Evolutionary conservation across 2,888 invertebrate species (phyloP).

Genomic region (Lithophane semibrunnea): DNA sequence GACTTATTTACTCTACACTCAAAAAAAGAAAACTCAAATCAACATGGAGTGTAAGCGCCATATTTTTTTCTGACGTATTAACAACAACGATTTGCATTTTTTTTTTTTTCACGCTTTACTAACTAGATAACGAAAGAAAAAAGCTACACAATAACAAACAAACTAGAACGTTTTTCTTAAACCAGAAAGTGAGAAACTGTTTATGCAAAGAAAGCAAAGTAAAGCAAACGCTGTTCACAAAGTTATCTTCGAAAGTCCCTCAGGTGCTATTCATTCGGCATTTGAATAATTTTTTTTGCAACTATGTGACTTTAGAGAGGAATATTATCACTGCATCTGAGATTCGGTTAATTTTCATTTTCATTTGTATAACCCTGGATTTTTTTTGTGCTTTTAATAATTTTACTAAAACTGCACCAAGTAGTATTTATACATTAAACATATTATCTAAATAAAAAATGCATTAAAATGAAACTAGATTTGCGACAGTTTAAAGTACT

Average conservation of each 20-base stretch:
- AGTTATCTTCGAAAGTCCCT: slow-evolving; percentile 12
- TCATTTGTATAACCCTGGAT: background rate
- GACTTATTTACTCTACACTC: background rate
- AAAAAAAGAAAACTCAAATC: slow-evolving; percentile 15
- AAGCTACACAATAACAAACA: background rate
- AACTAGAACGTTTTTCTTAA: slow-evolving; percentile 2
- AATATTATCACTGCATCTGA: slow-evolving; percentile 25
- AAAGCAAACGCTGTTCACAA: slow-evolving; percentile 2
- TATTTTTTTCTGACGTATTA: background rate
- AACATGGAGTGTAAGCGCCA: slow-evolving; percentile 37
- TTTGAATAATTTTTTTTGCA: slow-evolving; percentile 48
- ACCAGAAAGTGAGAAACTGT: background rate
- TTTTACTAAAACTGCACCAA: background rate
- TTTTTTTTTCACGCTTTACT: background rate
- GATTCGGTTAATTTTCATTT: background rate
- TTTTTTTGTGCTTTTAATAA: background rate
- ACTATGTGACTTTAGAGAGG: slow-evolving; percentile 14
- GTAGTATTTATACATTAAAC: too few species aligned
- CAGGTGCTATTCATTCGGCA: slow-evolving; percentile 22
- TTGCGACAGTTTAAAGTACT: background rate
- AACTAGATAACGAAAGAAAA: background rate
- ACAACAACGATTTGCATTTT: slow-evolving; percentile 6
- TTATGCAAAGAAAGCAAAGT: slow-evolving; percentile 6
- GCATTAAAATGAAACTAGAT: background rate
- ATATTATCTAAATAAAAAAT: background rate